Conservation (phyloP, 2,888 invertebrate genomes). For the Drosophila borealis region DNA sequence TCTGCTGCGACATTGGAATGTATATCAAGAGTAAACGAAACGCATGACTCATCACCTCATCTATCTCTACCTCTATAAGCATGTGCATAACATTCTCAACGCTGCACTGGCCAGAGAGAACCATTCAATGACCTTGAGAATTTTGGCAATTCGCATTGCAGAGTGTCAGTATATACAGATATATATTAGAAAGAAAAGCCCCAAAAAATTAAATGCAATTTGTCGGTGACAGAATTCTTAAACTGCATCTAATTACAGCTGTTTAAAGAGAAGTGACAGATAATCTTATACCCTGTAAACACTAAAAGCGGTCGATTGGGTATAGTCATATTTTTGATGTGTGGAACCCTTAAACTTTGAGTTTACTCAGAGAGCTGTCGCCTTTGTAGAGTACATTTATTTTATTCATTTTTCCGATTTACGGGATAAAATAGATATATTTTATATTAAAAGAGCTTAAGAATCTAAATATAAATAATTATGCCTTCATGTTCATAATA, state of each 20-base stretch:
- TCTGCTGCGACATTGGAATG: conserved; percentile 47
- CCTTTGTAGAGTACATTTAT: too few species aligned
- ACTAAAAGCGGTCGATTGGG: background rate
- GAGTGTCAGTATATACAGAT: background rate
- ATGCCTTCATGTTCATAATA: too few species aligned
- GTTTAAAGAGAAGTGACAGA: background rate
- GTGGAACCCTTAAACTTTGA: too few species aligned
- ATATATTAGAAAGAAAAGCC: background rate
- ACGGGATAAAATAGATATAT: too few species aligned
- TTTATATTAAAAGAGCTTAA: too few species aligned
- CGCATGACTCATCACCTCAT: conserved; percentile 35
- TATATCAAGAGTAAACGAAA: conserved; percentile 15
- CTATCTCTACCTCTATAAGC: background rate
- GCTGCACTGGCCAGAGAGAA: conserved; percentile 7
- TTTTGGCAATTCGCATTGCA: conserved; percentile 44
- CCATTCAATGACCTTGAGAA: conserved; percentile 45
- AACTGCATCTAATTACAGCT: conserved; percentile 22
- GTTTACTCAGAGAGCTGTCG: too few species aligned
- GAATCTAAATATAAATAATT: too few species aligned
- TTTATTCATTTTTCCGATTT: too few species aligned
- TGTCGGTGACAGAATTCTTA: conserved; percentile 15
- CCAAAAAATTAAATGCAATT: conserved; percentile 4
- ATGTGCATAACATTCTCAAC: conserved; percentile 9
- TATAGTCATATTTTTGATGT: too few species aligned
- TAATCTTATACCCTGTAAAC: background rate